These are phyloP conservation scores for Excalfactoria chinensis DNA, from an alignment of 2,113 vertebrate genomes.

Conservation along the genomic window DNA sequence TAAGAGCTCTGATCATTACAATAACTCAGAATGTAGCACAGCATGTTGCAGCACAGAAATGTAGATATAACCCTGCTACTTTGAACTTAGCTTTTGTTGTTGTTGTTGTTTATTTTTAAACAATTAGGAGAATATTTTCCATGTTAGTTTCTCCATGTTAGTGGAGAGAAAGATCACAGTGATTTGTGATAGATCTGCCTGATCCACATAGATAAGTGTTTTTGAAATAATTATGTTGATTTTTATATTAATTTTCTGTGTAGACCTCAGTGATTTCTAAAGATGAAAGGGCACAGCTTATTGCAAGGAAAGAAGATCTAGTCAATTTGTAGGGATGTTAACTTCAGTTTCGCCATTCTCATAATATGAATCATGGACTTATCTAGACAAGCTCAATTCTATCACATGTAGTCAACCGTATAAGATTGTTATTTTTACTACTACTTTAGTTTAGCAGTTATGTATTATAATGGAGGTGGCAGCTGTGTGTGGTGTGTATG, in stretches of 20 bases:
- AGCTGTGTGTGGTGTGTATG: not conserved
- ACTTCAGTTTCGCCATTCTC: not conserved
- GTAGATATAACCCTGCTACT: not conserved
- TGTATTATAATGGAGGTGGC: not conserved
- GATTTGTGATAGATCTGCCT: not conserved
- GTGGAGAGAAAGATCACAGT: not conserved
- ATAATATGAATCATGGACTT: not conserved
- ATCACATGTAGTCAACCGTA: accelerated
- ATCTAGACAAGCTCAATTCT: not conserved
- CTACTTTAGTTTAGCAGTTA: not conserved
- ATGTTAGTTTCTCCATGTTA: not conserved
- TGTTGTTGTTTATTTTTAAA: not conserved
- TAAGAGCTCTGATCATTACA: not conserved
- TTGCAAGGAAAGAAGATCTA: not conserved
- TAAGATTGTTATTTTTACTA: not conserved
- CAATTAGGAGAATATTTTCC: not conserved
- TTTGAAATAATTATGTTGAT: not conserved
- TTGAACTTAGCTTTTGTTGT: not conserved
- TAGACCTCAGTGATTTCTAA: not conserved
- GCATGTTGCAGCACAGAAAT: not conserved
- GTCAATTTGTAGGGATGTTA: not conserved
- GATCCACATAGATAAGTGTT: not conserved
- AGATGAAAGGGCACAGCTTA: not conserved
- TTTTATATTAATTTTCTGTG: not conserved
- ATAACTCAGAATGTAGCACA: not conserved